phyloP scores from a whole-genome alignment of 1,140 invertebrate species.

The Halictus rubicundus region DNA sequence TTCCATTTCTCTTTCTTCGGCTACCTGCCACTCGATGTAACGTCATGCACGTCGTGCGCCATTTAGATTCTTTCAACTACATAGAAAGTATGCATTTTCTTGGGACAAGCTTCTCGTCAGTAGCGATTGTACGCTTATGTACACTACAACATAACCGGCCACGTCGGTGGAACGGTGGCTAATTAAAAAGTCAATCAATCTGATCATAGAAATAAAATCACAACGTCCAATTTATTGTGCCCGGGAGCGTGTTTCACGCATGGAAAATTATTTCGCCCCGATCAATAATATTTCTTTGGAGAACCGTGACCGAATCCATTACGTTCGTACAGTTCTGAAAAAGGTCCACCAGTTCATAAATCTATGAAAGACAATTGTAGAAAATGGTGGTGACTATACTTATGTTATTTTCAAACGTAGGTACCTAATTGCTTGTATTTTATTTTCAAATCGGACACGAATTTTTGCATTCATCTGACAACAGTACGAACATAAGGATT shows the following conservation, averaged over 20 bases:
- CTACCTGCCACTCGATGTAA: not conserved
- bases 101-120: not conserved
- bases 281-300: not conserved
- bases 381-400: no score
- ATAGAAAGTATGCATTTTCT: not conserved
- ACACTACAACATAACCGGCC: not conserved
- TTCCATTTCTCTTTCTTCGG: not conserved
- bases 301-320: not conserved
- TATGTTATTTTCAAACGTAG: no score
- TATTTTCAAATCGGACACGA: no score
- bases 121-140: not conserved
- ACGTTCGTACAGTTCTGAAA: not conserved
- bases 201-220: slow-evolving; percentile 55
- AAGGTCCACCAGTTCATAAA: not conserved
- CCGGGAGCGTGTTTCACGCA: not conserved
- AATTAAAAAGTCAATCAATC: slow-evolving; percentile 70
- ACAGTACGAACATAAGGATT: no score
- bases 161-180: slow-evolving; percentile 6
- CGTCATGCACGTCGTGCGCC: not conserved
- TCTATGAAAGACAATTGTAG: no score
- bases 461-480: no score
- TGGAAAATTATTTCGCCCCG: not conserved
- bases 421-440: no score
- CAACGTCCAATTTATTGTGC: not conserved
- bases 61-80: not conserved